These are phyloP conservation scores for Melanostoma scalare DNA, from an alignment of 2,888 invertebrate genomes.

Conservation along the genomic window DNA sequence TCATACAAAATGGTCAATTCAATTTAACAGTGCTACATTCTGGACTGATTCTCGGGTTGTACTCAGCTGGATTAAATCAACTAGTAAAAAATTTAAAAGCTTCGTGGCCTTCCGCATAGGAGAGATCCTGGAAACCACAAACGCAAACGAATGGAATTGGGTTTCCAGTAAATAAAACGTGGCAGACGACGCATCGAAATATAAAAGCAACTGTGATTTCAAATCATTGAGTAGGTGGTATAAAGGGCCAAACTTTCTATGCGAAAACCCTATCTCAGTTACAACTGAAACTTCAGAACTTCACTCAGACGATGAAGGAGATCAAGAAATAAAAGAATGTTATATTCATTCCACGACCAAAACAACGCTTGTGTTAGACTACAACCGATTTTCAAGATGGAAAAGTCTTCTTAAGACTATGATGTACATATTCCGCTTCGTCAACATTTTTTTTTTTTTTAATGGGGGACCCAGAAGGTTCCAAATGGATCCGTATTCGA, in stretches of 20 bases:
- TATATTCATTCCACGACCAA: background rate
- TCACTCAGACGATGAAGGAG: background rate
- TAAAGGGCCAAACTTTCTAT: background rate
- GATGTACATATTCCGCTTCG: background rate
- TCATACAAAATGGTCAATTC: slow-evolving; percentile 2
- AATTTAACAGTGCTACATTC: background rate
- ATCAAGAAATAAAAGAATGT: background rate
- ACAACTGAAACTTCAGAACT: too few relatives aligned
- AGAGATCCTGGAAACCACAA: slow-evolving; percentile 25
- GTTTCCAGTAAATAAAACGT: slow-evolving; percentile 6
- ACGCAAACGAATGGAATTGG: slow-evolving; percentile 2
- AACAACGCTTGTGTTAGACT: background rate
- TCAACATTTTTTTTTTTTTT: background rate
- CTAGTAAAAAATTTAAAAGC: slow-evolving; percentile 1
- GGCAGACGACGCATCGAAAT: slow-evolving; percentile 10
- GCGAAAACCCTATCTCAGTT: background rate
- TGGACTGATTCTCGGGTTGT: slow-evolving; percentile 33
- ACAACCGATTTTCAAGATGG: slow-evolving; percentile 13
- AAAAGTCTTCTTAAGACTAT: slow-evolving; percentile 2
- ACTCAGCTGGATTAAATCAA: slow-evolving; percentile 21
- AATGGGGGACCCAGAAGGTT: background rate
- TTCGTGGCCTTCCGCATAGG: slow-evolving; percentile 23
- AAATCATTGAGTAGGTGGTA: background rate
- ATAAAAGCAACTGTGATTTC: slow-evolving; percentile 1
- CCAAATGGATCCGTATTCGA: background rate